These are phyloP conservation scores for Bombus huntii DNA, from an alignment of 1,140 invertebrate species.

Conservation along the genomic window DNA sequence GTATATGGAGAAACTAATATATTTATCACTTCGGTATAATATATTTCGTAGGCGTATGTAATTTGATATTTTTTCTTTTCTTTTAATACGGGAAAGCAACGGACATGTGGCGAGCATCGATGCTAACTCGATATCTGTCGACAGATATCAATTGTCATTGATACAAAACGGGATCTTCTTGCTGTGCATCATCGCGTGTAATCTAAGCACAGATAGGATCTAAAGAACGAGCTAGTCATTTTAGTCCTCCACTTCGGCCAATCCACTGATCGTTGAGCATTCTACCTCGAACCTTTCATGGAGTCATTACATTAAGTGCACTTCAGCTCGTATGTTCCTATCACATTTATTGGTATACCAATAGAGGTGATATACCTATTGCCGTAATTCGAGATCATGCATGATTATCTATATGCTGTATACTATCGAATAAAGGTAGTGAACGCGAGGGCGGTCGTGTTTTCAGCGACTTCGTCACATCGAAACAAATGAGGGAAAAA, in stretches of 20 bases:
- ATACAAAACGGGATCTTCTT: slow-evolving; percentile 9
- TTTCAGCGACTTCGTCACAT: too few species aligned
- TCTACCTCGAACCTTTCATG: slow-evolving; percentile 16
- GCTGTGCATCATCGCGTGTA: background rate
- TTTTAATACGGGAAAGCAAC: background rate
- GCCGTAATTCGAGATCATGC: background rate
- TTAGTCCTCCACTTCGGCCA: slow-evolving; percentile 8
- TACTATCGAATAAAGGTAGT: background rate
- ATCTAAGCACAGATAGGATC: slow-evolving; percentile 22
- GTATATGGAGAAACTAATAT: background rate
- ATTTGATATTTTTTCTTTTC: background rate
- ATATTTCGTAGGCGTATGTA: background rate
- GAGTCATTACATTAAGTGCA: slow-evolving; percentile 22
- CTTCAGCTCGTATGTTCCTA: background rate
- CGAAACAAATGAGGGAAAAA: background rate
- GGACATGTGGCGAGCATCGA: background rate
- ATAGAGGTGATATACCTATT: background rate
- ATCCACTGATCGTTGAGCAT: slow-evolving; percentile 7
- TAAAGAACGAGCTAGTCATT: slow-evolving; percentile 20
- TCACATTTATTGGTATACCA: slow-evolving; percentile 2
- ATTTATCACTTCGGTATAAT: background rate
- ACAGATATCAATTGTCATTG: slow-evolving; percentile 8
- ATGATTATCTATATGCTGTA: background rate
- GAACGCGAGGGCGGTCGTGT: too few species aligned
- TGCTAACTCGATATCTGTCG: background rate